These are phyloP conservation scores for Perodicticus potto DNA, from an alignment of 2,797 vertebrate genomes.

Conservation along the genomic window DNA sequence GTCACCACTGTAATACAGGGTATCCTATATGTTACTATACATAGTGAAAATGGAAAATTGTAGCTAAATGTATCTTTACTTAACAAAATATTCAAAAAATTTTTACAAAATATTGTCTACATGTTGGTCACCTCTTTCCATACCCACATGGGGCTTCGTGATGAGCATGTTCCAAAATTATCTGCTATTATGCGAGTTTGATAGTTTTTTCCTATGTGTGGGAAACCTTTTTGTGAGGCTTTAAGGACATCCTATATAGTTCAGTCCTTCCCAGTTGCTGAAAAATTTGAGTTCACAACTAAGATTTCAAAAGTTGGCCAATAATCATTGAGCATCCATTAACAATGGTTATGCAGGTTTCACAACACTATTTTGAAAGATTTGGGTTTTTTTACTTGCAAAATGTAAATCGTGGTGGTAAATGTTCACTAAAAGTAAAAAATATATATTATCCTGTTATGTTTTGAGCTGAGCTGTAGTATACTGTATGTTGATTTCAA, in stretches of 20 bases:
- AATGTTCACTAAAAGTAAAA: not conserved
- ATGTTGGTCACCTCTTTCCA: no score
- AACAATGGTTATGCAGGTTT: not conserved
- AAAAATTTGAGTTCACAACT: not conserved
- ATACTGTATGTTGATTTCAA: not conserved
- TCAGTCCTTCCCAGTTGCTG: not conserved
- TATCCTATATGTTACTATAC: no score
- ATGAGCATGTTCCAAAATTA: no score
- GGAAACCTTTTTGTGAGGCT: no score
- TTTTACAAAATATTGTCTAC: no score
- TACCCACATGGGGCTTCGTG: no score
- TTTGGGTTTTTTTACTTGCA: not conserved
- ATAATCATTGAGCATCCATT: not conserved
- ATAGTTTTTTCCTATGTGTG: no score
- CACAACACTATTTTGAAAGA: not conserved
- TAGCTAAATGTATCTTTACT: no score
- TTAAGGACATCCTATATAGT: not conserved
- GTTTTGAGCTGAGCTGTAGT: not conserved
- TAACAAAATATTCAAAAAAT: no score
- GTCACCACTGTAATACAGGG: not conserved
- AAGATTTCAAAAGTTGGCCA: not conserved
- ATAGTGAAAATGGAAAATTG: no score
- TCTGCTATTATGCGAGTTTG: no score
- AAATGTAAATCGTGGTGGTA: not conserved
- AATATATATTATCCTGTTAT: not conserved